Evolutionary conservation across 1,140 invertebrate species (phyloP), one percentile per base, ranked within the genome.

Genomic region (Tetragonula clypearis): DNA sequence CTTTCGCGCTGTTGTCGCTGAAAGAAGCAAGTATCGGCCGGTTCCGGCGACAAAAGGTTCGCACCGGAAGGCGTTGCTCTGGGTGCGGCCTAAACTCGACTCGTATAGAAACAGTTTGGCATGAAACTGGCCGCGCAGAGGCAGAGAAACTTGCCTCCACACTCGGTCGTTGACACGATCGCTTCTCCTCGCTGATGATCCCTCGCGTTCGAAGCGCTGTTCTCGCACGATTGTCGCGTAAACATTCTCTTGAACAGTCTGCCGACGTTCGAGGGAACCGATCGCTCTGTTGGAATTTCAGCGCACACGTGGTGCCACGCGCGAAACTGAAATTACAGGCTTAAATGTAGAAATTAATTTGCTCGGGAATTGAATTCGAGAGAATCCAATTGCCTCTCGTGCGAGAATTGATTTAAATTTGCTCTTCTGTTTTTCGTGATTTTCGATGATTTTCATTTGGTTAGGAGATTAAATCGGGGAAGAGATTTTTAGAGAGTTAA

Each of bases 91-190:
- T 83, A 84, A 84, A 72, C 82, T 84, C 76, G 56, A 66, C 86
- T 73, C 65, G 85, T 68, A 82, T 49, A 66, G 84, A 87, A 87
- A 90, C 85, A 86, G 86, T 90, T 87, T 88, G 86, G 89, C 86
- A 88, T 88, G 85, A 79, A 66, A 76, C 77, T 83, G 69, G 23
- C 41, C 69, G 69, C 49, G 49, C 74, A n/a, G 66, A 55, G 72
- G 55, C 23, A 23, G 55, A n/a, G 26, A 78, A 53, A 83, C 35
- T 30, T 72, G 14, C 26, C 35, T 56, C 60, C 41, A 41, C 60
- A 65, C 19, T 58, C 15, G 87, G 87, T 88, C 87, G 75, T 88
- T 88, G 87, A 88, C 87, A 88, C 75, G 53, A 56, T 80, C 55
- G 71, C 35, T 75, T 80, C 74, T 75, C 69, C 58, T 23, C n/a